A percentile compares a stretch with the other conserved stretches of the same genome.
Conservation (phyloP, 2,113 vertebrate species). For the Puffinus mauretanicus region DNA sequence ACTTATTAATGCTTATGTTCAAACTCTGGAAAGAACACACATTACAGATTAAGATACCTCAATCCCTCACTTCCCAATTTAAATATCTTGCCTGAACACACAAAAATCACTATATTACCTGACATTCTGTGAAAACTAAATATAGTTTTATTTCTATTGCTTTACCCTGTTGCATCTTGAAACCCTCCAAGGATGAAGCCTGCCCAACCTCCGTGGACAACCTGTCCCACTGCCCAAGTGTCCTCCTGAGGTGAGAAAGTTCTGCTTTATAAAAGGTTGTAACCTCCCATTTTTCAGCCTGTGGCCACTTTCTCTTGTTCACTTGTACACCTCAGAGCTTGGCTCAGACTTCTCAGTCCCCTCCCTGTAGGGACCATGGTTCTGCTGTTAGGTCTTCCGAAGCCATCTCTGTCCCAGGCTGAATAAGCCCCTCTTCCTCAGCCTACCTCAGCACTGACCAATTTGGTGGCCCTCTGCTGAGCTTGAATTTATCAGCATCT, state of each 20-base stretch:
- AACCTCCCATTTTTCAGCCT: neutral
- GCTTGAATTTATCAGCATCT: neutral
- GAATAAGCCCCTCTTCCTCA: neutral
- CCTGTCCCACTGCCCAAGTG: neutral
- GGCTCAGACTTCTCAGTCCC: neutral
- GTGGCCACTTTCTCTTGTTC: neutral
- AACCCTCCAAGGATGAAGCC: neutral
- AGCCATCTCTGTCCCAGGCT: neutral
- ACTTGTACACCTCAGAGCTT: neutral
- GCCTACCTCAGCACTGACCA: neutral
- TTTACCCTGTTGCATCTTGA: neutral
- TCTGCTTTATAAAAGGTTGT: neutral
- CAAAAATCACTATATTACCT: neutral
- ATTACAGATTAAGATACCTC: neutral
- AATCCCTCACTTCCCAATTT: neutral
- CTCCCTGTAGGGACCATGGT: neutral
- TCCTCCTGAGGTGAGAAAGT: neutral
- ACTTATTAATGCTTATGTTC: neutral
- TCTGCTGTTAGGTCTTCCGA: neutral
- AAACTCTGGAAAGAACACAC: neutral
- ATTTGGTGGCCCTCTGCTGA: neutral
- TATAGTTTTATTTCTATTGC: neutral
- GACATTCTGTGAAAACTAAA: neutral
- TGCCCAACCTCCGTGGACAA: neutral
- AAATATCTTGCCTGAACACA: neutral